Evolutionary conservation across 2,797 vertebrate species (phyloP).

Genomic region (Diceros bicornis): DNA sequence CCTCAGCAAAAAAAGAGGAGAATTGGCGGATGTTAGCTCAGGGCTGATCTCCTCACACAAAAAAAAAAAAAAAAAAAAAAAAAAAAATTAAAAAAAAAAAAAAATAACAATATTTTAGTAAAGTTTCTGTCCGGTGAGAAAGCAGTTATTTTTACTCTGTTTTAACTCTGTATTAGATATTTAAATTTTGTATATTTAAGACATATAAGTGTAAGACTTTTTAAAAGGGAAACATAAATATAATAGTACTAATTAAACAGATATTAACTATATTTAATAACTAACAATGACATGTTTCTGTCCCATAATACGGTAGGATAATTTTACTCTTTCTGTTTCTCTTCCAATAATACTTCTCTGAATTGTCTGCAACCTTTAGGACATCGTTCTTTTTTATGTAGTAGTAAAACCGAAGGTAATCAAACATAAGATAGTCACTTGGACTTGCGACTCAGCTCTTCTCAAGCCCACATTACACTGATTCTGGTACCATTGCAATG

Average conservation of each 20-base stretch:
- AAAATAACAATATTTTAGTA: constrained; percentile 26
- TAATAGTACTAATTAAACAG: neutral
- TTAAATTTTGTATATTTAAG: constrained; percentile 14
- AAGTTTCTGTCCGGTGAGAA: neutral
- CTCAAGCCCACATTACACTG: neutral
- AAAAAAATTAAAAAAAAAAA: too few relatives aligned
- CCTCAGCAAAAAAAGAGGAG: too few relatives aligned
- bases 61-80: too few relatives aligned
- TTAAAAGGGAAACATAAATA: neutral
- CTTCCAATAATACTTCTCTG: neutral
- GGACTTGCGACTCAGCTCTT: neutral
- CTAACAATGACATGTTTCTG: neutral
- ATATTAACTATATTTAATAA: neutral
- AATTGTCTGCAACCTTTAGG: neutral
- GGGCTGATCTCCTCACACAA: too few relatives aligned
- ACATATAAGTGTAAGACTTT: neutral
- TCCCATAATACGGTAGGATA: neutral
- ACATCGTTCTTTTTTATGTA: neutral
- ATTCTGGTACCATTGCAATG: neutral
- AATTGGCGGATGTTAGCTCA: too few relatives aligned
- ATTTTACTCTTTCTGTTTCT: constrained; percentile 45
- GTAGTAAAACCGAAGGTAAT: neutral
- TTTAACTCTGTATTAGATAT: neutral
- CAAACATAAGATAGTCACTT: constrained; percentile 36
- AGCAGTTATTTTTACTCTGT: neutral